Evolutionary conservation across 2,113 vertebrate genomes (phyloP), one percentile per base, ranked within the genome.

Genomic region (Embiotoca jacksoni): DNA sequence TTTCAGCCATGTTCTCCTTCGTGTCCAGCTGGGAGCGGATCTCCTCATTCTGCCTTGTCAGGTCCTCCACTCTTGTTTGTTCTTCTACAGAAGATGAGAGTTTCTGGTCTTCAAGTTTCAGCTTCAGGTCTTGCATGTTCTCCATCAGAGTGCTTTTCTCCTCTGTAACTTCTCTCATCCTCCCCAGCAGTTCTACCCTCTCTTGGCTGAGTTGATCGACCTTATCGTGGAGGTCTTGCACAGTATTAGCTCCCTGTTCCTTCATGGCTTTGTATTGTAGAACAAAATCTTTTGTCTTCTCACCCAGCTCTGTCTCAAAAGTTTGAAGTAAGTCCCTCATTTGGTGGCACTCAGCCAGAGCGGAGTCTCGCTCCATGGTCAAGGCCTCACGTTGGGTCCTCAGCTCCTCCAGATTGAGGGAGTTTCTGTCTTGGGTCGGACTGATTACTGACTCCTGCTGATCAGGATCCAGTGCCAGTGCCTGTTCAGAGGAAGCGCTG

Each of bases 191-290:
- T 47, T 85, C 62, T 80, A 97, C 96, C 58, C 91, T 96, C 75
- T 99, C 96, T 63, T 92, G 59, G 94, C 58, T 95, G 89, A 90
- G 95, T 85, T 87, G 78, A 81, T 95, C 83, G 1, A 97, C 90
- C 54, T 95, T 96, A 66, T 96, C 95, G 16, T 98, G 95, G 37
- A 98, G 93, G 16, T 96, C 95, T 81, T 82, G 91, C 56, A 97
- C 82, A 75, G 95, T 94, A 59, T 85, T 92, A 15, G 94, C 94
- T 59, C 95, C 96, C 58, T 97, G 96, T 7, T 97, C 96, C 73
- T 95, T 97, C 96, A 97, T 96, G 32, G 94, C 93, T 80, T 95
- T 88, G 89, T 96, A 96, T 71, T 97, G 96, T 65, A 91, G 80
- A 78, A 96, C 94, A 88, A 98, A 96, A 81, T 96, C 94, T 33